phyloP scores from a whole-genome alignment of 2,797 vertebrate species.

The Setipinna tenuifilis region DNA sequence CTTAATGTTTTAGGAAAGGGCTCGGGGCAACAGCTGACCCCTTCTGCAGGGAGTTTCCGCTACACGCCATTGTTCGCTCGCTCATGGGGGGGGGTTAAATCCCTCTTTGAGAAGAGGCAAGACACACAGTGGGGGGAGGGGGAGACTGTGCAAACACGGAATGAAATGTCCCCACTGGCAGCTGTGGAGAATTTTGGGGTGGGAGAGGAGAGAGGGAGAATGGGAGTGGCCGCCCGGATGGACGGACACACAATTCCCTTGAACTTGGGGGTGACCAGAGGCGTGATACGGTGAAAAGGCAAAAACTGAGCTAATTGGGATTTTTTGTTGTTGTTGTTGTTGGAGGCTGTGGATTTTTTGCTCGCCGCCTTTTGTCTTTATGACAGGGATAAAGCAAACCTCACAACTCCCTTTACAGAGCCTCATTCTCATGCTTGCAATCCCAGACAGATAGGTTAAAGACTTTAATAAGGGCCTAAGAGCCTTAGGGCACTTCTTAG shows the following conservation, averaged over 20 bases:
- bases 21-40: constrained; percentile 5
- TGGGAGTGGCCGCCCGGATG: constrained; percentile 30
- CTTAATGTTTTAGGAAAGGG: constrained; percentile 23
- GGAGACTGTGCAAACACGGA: constrained; percentile 35
- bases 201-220: constrained; percentile 32
- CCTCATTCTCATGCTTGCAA: not conserved
- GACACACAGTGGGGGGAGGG: constrained; percentile 24
- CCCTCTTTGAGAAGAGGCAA: constrained; percentile 41
- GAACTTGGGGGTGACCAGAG: constrained; percentile 46
- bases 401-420: constrained; percentile 13
- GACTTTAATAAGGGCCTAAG: constrained; percentile 27
- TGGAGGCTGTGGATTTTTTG: constrained; percentile 34
- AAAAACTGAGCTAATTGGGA: constrained; percentile 45
- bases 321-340: not conserved
- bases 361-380: constrained; percentile 43
- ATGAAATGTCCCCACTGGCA: constrained; percentile 54
- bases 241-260: constrained; percentile 39
- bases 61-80: constrained; percentile 37
- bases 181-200: constrained; percentile 50
- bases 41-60: constrained; percentile 20
- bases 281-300: constrained; percentile 37
- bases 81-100: constrained; percentile 41
- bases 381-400: constrained; percentile 30
- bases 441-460: constrained; percentile 24
- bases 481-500: constrained; percentile 12